Percentiles rank a stretch among this genome's conserved stretches.
Evolutionary conservation across 2,888 invertebrate species (phyloP).

Genomic region (Coleophora deauratella): DNA sequence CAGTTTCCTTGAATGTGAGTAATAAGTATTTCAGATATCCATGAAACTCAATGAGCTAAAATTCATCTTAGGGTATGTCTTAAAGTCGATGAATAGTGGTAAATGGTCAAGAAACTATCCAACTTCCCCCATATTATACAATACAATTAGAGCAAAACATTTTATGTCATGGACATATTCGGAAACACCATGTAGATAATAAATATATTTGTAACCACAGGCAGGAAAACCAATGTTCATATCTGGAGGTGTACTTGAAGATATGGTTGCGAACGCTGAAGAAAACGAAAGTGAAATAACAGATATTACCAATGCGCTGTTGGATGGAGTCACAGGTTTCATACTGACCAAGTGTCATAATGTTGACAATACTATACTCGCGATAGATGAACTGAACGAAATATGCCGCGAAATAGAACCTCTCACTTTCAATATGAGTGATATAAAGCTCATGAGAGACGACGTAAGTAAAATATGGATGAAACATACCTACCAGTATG

Average conservation of each 20-base stretch:
- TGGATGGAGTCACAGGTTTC: constrained; percentile 50
- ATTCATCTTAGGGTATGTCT: too few relatives aligned
- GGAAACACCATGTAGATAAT: too few relatives aligned
- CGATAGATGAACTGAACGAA: constrained; percentile 33
- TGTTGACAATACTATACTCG: constrained; percentile 21
- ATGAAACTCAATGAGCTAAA: too few relatives aligned
- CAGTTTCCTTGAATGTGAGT: too few relatives aligned
- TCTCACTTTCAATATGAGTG: constrained; percentile 18
- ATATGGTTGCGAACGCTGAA: constrained; percentile 23
- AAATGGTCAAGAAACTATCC: too few relatives aligned
- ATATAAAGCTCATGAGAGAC: too few relatives aligned
- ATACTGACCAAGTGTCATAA: constrained; percentile 29
- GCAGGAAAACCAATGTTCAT: constrained; percentile 47
- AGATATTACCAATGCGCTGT: constrained; percentile 42
- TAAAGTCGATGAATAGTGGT: too few relatives aligned
- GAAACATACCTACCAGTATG: too few relatives aligned
- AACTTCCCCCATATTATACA: too few relatives aligned
- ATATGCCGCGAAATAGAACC: constrained; percentile 42
- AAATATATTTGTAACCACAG: constrained; percentile 27
- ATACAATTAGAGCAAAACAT: too few relatives aligned
- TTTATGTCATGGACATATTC: too few relatives aligned
- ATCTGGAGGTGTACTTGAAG: constrained; percentile 39
- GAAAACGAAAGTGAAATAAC: constrained; percentile 30
- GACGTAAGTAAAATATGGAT: constrained; percentile 1
- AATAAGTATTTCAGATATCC: too few relatives aligned